phyloP scores from a whole-genome alignment of 92 coral and sea anemone genomes.

The Phenganax marumi region DNA sequence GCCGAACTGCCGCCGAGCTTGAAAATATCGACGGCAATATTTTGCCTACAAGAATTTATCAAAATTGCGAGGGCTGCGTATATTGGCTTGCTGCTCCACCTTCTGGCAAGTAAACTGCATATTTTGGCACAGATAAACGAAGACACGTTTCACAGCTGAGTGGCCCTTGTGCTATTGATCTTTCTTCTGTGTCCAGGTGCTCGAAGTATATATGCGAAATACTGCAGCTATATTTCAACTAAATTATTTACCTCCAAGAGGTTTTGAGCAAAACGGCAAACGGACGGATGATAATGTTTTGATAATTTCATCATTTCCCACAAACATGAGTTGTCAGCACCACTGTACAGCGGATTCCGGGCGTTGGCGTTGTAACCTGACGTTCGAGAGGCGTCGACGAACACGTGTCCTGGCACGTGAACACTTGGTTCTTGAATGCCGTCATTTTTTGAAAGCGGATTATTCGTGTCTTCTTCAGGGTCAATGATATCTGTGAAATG shows the following conservation, averaged over 20 bases:
- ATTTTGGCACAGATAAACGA: no score
- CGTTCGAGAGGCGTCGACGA: constrained; percentile 29
- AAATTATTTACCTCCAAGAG: constrained; percentile 62
- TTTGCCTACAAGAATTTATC: no score
- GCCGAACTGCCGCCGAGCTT: no score
- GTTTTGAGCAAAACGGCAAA: constrained; percentile 68
- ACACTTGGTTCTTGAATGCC: constrained; percentile 5
- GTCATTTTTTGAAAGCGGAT: background rate
- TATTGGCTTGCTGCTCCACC: no score
- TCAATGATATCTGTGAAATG: constrained; percentile 74
- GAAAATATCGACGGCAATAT: no score
- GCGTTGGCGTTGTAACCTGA: constrained; percentile 60
- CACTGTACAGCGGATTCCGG: constrained; percentile 82
- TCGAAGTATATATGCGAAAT: no score
- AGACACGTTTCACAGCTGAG: no score
- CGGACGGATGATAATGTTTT: constrained; percentile 92
- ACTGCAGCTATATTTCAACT: no score
- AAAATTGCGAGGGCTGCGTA: no score
- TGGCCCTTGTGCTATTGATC: no score
- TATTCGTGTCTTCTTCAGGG: constrained; percentile 25
- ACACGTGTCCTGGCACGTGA: constrained; percentile 32
- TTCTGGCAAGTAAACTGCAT: no score
- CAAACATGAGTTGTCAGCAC: constrained; percentile 80
- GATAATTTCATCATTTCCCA: constrained; percentile 82
- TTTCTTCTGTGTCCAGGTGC: no score